Evolutionary conservation across 2,888 invertebrate genomes (phyloP), one percentile per base, ranked within the genome.

Genomic region (Drosophila mayaguana): DNA sequence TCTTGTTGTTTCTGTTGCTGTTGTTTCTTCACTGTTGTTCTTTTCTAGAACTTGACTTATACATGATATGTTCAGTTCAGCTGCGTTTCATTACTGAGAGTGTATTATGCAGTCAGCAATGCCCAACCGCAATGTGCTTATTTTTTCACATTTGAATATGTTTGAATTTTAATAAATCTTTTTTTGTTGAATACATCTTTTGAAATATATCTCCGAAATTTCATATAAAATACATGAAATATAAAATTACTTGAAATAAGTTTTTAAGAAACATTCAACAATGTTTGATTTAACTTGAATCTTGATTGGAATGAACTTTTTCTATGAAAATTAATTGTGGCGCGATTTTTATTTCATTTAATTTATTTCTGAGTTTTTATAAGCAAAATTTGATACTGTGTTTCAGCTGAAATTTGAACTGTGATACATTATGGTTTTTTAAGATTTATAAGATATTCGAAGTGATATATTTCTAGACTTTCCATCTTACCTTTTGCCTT

Each of bases 111-210:
- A 50, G 50, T 50, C 18, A 3, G 7, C 2, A 14, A 20, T 18
- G 18, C 50, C 32, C 18, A 0, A n/a, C 5, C n/a, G n/a, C 48
- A 9, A 28, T 4, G 0, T 48, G 5, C 11, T 28, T n/a, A 50
- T 28, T n/a, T 48, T 11, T 43, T 53, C 43, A 46, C 51, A 66
- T 32, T 50, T 42, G 7, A 50, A 51, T 50, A 28, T n/a, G 62
- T 45, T 60, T n/a, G 18, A 9, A 20, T 34, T 20, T 55, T 18
- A 55, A 16, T n/a, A 32, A 54, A 54, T 40, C 12, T 55, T 6
- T 18, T 9, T 20, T 20, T 46, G 46, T n/a, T n/a, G n/a, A n/a
- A n/a, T n/a, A n/a, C n/a, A n/a, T n/a, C 36, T 3, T 14, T 50
- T 18, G 50, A 38, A 53, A 22, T 36, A 53, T 22, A 34, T 22